These are phyloP conservation scores for Erethizon dorsatum DNA, from an alignment of 2,797 vertebrate species.

Conservation along the genomic window DNA sequence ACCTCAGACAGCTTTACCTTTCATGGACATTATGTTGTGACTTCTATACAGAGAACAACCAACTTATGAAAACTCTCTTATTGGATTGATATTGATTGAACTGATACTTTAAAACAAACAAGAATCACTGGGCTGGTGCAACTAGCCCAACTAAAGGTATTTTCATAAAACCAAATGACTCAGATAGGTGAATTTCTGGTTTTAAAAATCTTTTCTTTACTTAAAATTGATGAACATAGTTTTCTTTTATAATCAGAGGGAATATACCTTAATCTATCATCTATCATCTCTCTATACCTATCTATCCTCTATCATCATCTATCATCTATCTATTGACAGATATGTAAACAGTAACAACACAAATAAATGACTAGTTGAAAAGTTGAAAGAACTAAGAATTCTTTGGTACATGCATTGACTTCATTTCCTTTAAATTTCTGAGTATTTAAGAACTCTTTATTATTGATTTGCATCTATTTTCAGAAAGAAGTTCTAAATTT, in stretches of 20 bases:
- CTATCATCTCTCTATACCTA: no score
- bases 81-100: constrained; percentile 32
- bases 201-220: constrained; percentile 38
- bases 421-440: constrained; percentile 50
- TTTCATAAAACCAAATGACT: constrained; percentile 54
- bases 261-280: neutral
- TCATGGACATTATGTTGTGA: neutral
- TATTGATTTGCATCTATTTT: constrained; percentile 62
- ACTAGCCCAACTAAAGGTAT: constrained; percentile 41
- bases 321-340: neutral
- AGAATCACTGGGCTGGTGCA: constrained; percentile 26
- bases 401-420: constrained; percentile 5
- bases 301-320: neutral
- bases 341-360: neutral
- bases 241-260: constrained; percentile 32
- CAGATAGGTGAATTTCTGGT: constrained; percentile 32
- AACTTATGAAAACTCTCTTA: constrained; percentile 3
- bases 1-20: neutral
- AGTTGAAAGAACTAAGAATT: constrained; percentile 42
- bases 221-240: neutral
- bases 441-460: constrained; percentile 54
- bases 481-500: constrained; percentile 74
- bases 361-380: constrained; percentile 48
- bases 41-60: neutral
- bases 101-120: constrained; percentile 71